Percentiles rank a stretch among this genome's conserved stretches.
phyloP scores from a whole-genome alignment of 2,113 vertebrate genomes.

The Corythaixoides concolor region DNA sequence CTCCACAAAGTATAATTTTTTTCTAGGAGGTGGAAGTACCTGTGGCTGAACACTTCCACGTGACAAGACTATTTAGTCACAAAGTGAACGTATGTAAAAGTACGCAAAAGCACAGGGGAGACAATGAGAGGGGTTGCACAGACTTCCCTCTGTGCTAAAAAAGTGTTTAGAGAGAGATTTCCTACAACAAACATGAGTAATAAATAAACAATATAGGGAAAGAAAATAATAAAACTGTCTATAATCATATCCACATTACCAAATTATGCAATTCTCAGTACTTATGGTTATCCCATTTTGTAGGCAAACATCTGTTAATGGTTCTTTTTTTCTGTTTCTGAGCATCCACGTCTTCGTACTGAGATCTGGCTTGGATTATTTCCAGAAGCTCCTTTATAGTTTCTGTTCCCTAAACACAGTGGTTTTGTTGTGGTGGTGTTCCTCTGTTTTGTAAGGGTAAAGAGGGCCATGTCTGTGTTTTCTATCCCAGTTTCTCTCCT shows the following conservation, averaged over 20 bases:
- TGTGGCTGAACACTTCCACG: not conserved
- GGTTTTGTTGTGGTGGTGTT: not conserved
- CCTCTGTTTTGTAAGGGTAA: not conserved
- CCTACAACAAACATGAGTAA: not conserved
- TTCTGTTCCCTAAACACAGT: not conserved
- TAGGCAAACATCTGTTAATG: constrained; percentile 3
- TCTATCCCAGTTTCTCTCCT: not conserved
- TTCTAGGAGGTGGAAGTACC: not conserved
- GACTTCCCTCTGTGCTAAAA: not conserved
- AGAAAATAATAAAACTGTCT: not conserved
- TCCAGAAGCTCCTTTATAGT: constrained; percentile 8
- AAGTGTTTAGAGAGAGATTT: not conserved
- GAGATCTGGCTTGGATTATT: constrained; percentile 23
- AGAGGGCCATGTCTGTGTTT: not conserved
- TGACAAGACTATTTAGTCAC: not conserved
- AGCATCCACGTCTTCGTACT: not conserved
- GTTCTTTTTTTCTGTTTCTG: not conserved
- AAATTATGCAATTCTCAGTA: not conserved
- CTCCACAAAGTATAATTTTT: not conserved
- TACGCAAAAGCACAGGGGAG: not conserved
- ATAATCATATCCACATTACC: not conserved
- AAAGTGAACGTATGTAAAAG: not conserved
- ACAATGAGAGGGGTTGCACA: not conserved
- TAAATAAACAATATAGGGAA: not conserved
- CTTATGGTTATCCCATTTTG: not conserved